Evolutionary conservation across 2,113 vertebrate genomes (phyloP).

Genomic region (Actinemys pallida): DNA sequence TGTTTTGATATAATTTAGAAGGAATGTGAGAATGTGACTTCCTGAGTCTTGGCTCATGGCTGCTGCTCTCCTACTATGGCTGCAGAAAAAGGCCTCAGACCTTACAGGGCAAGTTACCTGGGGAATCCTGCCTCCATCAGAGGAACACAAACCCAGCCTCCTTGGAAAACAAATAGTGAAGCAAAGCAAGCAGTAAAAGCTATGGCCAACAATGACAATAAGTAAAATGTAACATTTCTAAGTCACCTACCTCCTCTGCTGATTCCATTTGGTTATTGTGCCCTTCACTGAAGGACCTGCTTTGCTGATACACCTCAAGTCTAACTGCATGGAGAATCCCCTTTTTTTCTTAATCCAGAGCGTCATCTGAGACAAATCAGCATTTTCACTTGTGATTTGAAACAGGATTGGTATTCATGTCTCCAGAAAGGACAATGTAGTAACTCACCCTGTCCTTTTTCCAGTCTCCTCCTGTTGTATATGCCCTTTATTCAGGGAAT

Average conservation of each 20-base stretch:
- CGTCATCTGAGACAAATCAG: too few relatives aligned
- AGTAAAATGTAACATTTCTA: not conserved
- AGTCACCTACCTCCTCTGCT: not conserved
- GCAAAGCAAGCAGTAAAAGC: not conserved
- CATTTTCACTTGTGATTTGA: not conserved
- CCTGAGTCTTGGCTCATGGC: too few relatives aligned
- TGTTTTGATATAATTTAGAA: too few relatives aligned
- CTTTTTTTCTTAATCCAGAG: not conserved
- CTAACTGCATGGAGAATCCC: not conserved
- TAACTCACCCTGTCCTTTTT: not conserved
- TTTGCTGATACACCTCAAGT: not conserved
- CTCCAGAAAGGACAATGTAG: not conserved
- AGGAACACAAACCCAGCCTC: not conserved
- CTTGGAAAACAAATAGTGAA: not conserved
- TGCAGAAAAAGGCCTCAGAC: too few relatives aligned
- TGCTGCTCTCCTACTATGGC: too few relatives aligned
- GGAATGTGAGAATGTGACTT: too few relatives aligned
- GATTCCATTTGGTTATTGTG: not conserved
- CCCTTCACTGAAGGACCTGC: not conserved
- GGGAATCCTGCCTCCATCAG: not conserved
- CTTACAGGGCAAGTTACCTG: not conserved
- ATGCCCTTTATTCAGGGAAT: not conserved
- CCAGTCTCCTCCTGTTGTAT: not conserved
- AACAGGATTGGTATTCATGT: not conserved
- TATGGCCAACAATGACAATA: not conserved